A percentile compares a stretch with the other conserved stretches of the same genome.
phyloP scores from a whole-genome alignment of 2,888 invertebrate genomes.

The Drosophila niveifrons region DNA sequence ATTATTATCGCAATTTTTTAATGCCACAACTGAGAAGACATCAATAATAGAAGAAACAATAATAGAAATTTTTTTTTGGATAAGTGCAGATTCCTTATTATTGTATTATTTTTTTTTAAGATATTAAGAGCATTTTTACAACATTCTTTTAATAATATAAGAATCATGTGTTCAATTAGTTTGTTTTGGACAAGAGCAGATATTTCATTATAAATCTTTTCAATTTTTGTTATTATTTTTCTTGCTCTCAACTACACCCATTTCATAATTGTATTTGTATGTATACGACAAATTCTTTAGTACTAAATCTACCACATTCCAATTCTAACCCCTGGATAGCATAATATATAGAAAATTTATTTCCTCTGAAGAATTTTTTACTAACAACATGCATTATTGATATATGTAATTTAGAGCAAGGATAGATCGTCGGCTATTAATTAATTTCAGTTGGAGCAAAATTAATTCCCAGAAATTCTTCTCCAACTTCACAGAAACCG shows the following conservation, averaged over 20 bases:
- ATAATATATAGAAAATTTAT: neutral
- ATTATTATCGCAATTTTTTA: too few relatives aligned
- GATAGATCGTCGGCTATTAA: constrained; percentile 14
- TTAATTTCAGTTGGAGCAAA: constrained; percentile 3
- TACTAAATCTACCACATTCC: neutral
- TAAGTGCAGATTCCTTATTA: too few relatives aligned
- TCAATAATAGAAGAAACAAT: too few relatives aligned
- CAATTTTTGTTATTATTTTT: neutral
- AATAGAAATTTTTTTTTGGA: too few relatives aligned
- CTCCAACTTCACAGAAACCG: neutral
- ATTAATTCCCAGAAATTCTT: constrained; percentile 3
- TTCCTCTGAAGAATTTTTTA: neutral
- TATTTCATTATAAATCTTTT: neutral
- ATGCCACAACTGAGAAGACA: too few relatives aligned
- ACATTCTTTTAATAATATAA: too few relatives aligned
- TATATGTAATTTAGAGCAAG: neutral
- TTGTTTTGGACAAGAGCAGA: too few relatives aligned
- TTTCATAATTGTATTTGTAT: too few relatives aligned
- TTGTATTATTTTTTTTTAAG: too few relatives aligned
- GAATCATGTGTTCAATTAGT: too few relatives aligned
- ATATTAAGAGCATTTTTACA: too few relatives aligned
- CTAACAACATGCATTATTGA: neutral
- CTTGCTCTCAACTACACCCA: neutral
- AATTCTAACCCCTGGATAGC: neutral
- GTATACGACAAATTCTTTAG: neutral